A percentile compares a stretch with the other conserved stretches of the same genome.
These are phyloP conservation scores for Dicrostonyx torquatus DNA, from an alignment of 2,797 vertebrate species.

Conservation along the genomic window DNA sequence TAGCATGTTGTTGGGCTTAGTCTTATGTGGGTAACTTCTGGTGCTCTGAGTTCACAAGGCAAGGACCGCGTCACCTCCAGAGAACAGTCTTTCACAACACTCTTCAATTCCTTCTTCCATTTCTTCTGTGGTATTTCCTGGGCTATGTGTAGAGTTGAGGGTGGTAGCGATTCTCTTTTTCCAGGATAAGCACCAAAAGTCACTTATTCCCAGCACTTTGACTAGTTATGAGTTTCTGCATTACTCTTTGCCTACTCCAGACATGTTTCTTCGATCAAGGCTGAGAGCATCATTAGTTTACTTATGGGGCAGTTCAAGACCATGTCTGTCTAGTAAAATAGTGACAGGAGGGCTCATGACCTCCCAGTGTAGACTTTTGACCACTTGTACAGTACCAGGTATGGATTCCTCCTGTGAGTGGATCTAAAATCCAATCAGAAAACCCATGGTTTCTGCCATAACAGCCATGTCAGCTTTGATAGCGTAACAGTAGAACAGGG, in stretches of 20 bases:
- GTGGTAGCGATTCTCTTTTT: neutral
- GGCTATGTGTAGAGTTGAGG: neutral
- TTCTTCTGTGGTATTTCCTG: neutral
- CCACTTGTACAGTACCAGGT: neutral
- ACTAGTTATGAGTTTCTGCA: neutral
- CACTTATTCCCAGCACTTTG: neutral
- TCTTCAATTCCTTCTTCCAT: neutral
- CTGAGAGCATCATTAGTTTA: neutral
- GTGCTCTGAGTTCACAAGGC: neutral
- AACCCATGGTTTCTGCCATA: neutral
- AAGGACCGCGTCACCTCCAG: neutral
- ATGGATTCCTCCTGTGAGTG: neutral
- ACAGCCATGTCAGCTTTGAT: neutral
- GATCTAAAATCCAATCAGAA: neutral
- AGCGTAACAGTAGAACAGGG: neutral
- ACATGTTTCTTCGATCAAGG: neutral
- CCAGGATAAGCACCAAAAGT: neutral
- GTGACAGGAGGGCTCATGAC: neutral
- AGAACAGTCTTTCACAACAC: neutral
- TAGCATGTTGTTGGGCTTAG: neutral
- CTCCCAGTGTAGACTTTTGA: neutral
- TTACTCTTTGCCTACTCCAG: neutral
- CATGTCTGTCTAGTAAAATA: neutral
- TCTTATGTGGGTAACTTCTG: neutral
- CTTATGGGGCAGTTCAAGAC: neutral